phyloP scores from a whole-genome alignment of 2,888 invertebrate species.

The Trichogramma dendrolimi region DNA sequence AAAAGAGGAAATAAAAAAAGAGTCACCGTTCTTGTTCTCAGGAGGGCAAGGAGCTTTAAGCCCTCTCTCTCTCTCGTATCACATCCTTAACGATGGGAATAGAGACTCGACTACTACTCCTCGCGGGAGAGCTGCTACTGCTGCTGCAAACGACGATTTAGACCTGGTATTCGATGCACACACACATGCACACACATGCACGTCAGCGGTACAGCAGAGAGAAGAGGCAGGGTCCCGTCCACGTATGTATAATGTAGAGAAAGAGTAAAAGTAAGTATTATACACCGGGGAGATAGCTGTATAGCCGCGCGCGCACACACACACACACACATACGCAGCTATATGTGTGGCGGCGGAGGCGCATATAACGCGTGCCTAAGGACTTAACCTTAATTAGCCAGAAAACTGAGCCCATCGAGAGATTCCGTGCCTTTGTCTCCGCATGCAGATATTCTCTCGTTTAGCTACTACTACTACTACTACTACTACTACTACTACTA shows the following conservation, averaged over 20 bases:
- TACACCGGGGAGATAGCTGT: too few relatives aligned
- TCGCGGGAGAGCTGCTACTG: neutral
- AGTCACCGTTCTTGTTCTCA: neutral
- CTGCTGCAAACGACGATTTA: conserved; percentile 1
- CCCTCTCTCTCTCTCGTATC: neutral
- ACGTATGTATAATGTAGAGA: neutral
- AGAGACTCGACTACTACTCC: neutral
- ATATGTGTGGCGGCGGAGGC: too few relatives aligned
- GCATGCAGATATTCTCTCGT: conserved; percentile 16
- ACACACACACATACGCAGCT: too few relatives aligned
- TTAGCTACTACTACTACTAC: conserved; percentile 6
- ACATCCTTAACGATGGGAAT: conserved; percentile 20
- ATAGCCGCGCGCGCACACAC: too few relatives aligned
- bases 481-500: too few relatives aligned
- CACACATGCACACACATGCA: conserved; percentile 16
- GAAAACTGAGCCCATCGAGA: conserved; percentile 31
- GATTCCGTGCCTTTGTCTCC: conserved; percentile 37
- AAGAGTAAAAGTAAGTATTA: too few relatives aligned
- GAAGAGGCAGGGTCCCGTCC: neutral
- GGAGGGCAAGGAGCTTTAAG: neutral
- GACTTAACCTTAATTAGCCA: conserved; percentile 40
- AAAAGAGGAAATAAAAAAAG: neutral
- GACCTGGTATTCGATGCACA: neutral
- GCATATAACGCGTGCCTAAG: conserved; percentile 12
- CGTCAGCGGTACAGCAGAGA: neutral